A percentile compares a stretch with the other conserved stretches of the same genome.
These are phyloP conservation scores for Grallaria varia DNA, from an alignment of 2,113 vertebrate genomes.

Conservation along the genomic window DNA sequence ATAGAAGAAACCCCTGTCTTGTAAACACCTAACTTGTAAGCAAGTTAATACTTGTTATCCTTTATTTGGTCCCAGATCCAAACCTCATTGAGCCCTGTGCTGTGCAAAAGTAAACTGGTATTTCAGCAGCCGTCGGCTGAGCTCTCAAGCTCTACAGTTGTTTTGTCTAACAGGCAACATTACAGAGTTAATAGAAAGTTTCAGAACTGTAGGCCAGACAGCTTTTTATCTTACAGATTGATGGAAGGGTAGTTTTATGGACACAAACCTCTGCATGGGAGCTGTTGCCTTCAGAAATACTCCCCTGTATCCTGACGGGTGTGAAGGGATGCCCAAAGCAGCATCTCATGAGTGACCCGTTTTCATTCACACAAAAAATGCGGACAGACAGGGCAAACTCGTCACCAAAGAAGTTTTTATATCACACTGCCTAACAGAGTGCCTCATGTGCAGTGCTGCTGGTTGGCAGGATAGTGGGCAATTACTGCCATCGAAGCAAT, in stretches of 20 bases:
- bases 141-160: not conserved
- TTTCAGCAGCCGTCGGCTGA: not conserved
- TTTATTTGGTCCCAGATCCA: not conserved
- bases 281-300: not conserved
- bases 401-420: not conserved
- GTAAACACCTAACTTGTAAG: not conserved
- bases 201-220: not conserved
- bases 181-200: not conserved
- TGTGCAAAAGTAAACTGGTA: not conserved
- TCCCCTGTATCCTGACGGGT: not conserved
- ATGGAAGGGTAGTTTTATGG: not conserved
- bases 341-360: rapidly evolving
- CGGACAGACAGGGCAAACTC: not conserved
- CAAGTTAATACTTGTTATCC: not conserved
- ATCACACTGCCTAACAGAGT: not conserved
- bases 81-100: not conserved
- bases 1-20: not conserved
- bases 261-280: not conserved
- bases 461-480: not conserved
- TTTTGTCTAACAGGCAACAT: not conserved
- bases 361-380: not conserved
- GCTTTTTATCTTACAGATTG: not conserved
- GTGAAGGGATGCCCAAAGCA: not conserved
- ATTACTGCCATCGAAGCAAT: not conserved
- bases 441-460: not conserved